A percentile compares a stretch with the other conserved stretches of the same genome.
Conservation (phyloP, 53 echinoderm and acorn worm genomes). For the Astropecten irregularis region DNA sequence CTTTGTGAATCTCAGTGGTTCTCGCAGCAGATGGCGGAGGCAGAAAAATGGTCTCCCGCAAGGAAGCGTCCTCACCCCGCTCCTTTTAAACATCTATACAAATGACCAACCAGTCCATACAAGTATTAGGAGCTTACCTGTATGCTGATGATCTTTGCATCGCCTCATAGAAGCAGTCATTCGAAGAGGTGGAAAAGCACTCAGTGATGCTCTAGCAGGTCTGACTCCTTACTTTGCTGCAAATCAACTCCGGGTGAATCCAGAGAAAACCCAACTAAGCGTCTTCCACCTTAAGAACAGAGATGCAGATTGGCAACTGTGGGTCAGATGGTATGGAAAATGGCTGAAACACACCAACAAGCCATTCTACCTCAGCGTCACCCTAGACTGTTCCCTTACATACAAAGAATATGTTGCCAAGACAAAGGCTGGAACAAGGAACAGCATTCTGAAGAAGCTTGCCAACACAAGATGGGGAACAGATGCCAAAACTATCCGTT, state of each 20-base stretch:
- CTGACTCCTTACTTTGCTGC: neutral
- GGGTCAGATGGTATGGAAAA: too few species aligned
- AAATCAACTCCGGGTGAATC: neutral
- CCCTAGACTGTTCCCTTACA: too few species aligned
- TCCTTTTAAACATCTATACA: neutral
- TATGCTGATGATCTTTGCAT: neutral
- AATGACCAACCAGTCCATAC: neutral
- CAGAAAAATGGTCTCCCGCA: conserved; percentile 26
- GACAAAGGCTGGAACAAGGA: too few species aligned
- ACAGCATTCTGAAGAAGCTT: too few species aligned
- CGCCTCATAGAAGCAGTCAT: neutral
- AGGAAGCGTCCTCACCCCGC: neutral
- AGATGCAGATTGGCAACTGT: too few species aligned
- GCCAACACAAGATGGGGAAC: too few species aligned
- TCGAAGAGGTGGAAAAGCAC: neutral
- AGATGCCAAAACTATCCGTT: too few species aligned
- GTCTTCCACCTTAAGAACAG: too few species aligned
- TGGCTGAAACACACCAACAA: too few species aligned
- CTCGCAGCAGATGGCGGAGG: conserved; percentile 7
- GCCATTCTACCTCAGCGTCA: too few species aligned
- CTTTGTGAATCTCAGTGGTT: neutral
- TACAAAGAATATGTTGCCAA: too few species aligned
- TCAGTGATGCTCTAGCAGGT: neutral
- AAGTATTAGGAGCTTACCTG: neutral
- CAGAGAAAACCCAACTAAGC: neutral